phyloP scores from a whole-genome alignment of 2,113 vertebrate genomes.

The Mormyrus iriodes region DNA sequence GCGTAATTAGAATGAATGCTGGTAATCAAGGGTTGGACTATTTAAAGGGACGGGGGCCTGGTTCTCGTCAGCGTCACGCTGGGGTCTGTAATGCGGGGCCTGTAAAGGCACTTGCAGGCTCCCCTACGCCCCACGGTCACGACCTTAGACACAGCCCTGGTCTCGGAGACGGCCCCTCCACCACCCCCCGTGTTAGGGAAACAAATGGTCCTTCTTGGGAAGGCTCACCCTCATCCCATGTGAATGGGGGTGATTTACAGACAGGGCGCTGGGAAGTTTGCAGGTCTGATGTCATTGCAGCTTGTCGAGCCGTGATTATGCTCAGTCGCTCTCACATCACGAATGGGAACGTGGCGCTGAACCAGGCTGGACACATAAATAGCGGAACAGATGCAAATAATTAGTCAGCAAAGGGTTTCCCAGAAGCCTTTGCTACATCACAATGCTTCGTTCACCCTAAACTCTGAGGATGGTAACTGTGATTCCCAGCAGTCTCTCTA shows the following conservation, averaged over 20 bases:
- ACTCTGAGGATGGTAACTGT: background rate
- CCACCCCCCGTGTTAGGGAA: slow-evolving; percentile 25
- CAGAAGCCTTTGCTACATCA: background rate
- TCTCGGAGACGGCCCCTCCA: slow-evolving; percentile 19
- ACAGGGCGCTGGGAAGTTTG: background rate
- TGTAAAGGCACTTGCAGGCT: slow-evolving; percentile 1
- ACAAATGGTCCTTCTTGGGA: slow-evolving; percentile 50
- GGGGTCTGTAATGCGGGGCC: slow-evolving; percentile 18
- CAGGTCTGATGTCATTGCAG: background rate
- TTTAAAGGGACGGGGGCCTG: slow-evolving; percentile 70
- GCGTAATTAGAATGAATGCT: slow-evolving; percentile 92
- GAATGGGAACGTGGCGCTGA: background rate
- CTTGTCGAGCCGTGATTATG: background rate
- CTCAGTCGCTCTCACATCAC: background rate
- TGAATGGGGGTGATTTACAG: background rate
- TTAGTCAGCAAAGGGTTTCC: background rate
- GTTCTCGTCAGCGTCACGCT: slow-evolving; percentile 69
- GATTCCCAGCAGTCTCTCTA: background rate
- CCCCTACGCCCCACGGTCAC: slow-evolving; percentile 10
- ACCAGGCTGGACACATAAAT: background rate
- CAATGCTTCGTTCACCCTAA: background rate
- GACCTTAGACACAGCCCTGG: slow-evolving; percentile 37
- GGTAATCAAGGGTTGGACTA: slow-evolving; percentile 80
- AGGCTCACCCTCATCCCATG: background rate
- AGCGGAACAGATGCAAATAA: background rate